These are phyloP conservation scores for Noctuana brunneofusca DNA, from an alignment of 2,888 invertebrate species.

Conservation along the genomic window DNA sequence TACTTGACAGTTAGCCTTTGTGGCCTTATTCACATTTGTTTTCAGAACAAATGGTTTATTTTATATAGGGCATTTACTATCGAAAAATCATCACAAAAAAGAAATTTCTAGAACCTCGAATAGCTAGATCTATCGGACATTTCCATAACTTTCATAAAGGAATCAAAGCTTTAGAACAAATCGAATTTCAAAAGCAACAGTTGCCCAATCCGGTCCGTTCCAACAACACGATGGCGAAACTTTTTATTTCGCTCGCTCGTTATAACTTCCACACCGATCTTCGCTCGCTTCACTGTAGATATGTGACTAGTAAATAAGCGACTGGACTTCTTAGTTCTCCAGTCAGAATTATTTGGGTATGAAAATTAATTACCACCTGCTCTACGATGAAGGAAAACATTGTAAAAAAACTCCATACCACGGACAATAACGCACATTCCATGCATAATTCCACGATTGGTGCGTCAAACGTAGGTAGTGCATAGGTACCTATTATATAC, in stretches of 20 bases:
- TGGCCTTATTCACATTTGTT: no score
- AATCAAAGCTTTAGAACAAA: neutral
- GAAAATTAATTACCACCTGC: neutral
- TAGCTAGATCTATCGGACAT: neutral
- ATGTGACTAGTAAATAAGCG: neutral
- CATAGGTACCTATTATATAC: no score
- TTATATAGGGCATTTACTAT: no score
- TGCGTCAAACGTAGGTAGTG: no score
- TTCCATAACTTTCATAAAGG: neutral
- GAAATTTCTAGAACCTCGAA: no score
- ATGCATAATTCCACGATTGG: no score
- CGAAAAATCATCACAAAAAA: no score
- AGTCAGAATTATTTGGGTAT: neutral
- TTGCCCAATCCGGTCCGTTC: conserved; percentile 6
- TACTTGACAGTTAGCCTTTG: no score
- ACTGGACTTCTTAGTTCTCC: neutral
- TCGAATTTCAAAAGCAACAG: conserved; percentile 13
- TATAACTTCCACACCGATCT: neutral
- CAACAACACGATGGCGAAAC: neutral
- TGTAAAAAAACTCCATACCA: no score
- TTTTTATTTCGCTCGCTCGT: conserved; percentile 10
- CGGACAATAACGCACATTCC: no score
- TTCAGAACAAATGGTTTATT: no score
- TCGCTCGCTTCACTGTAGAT: neutral
- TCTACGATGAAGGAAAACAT: neutral